Evolutionary conservation across 1,140 invertebrate species (phyloP), one percentile per base, ranked within the genome.

Genomic region (Drosophila sulfurigaster): DNA sequence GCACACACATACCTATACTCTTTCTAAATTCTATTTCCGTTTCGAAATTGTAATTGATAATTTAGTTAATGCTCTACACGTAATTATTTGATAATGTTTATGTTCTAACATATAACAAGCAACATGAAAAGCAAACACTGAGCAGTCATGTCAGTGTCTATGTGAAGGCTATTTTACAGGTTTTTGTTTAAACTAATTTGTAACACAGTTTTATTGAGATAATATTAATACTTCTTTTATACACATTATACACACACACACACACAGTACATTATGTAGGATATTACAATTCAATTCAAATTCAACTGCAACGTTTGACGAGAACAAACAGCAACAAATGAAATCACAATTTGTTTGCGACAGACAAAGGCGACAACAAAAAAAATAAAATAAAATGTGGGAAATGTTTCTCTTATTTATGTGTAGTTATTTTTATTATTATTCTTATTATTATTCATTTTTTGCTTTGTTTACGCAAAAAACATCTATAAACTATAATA

Each of bases 111-210:
- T 43, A 82, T 71, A 79, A 69, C 59, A 83, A 85, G 52, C 63
- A 63, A 43, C 13, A 41, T 10, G 70, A 73, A 82, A 75, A 69
- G 75, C 76, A 80, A 73, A 67, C 60, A 87, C 74, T 71, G 68
- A 65, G 83, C 75, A 65, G 83, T 71, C 58, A 62, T 64, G 76
- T 64, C 85, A 59, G 69, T 78, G 83, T 85, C 70, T 66, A 82
- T 86, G 80, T 87, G 75, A 91, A 91, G 82, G 87, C 87, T 91
- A 91, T 91, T 91, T 91, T 91, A 91, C 88, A 91, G 87, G 87
- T 91, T 91, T 75, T 91, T 91, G 75, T 81, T 91, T 89, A 81
- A 89, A 89, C 77, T 81, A 82, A 80, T 89, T 79, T 79, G 69
- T 89, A 89, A 77, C 56, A 49, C 65, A 70, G 72, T 86, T 83